Conservation (phyloP, 2,797 vertebrate species). For the Sebastes matsubarae region DNA sequence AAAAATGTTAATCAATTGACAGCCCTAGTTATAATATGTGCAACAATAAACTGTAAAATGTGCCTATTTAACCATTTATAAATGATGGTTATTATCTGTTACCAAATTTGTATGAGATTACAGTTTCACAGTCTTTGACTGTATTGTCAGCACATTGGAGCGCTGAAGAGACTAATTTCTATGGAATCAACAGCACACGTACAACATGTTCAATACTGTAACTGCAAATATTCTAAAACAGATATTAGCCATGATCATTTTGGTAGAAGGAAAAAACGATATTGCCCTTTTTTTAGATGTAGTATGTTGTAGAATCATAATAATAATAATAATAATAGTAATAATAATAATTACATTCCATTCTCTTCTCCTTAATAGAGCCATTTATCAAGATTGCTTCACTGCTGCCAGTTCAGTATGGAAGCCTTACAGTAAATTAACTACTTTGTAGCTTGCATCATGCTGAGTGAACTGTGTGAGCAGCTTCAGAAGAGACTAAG, state of each 20-base stretch:
- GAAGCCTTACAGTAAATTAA: conserved; percentile 42
- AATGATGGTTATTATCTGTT: no score
- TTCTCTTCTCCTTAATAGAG: neutral
- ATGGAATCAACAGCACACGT: neutral
- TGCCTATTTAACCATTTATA: no score
- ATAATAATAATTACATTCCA: neutral
- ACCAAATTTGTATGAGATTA: conserved; percentile 42
- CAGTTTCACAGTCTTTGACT: conserved; percentile 50
- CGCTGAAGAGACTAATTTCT: neutral
- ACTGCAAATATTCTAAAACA: neutral
- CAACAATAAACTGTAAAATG: no score
- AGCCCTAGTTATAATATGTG: no score
- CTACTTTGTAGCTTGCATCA: conserved; percentile 51
- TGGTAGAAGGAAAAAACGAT: neutral
- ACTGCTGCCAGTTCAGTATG: conserved; percentile 10
- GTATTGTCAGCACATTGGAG: neutral
- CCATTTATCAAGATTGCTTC: conserved; percentile 25
- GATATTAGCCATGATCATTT: neutral
- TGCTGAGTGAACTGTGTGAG: conserved; percentile 45
- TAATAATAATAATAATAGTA: neutral
- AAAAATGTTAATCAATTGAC: no score
- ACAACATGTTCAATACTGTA: neutral
- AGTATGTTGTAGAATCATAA: neutral
- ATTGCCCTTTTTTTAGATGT: neutral
- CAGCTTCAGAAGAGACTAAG: conserved; percentile 33